Evolutionary conservation across 2,797 vertebrate genomes (phyloP).

Genomic region (Anas georgica): DNA sequence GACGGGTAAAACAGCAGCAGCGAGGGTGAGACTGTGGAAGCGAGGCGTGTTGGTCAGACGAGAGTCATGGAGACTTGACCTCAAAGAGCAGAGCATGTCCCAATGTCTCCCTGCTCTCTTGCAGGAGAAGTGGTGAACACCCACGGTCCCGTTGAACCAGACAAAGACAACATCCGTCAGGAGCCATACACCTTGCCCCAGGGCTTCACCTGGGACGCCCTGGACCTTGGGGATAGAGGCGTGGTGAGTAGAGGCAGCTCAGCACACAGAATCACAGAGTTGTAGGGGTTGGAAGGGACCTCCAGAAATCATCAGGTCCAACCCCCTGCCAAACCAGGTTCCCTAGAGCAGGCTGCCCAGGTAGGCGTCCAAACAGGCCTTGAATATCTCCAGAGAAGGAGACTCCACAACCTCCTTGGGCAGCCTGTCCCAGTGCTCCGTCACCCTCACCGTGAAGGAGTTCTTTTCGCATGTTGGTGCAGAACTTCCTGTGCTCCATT

Average conservation of each 20-base stretch:
- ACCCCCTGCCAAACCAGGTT: no score
- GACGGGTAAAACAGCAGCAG: background rate
- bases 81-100: background rate
- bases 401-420: no score
- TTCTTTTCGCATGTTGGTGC: no score
- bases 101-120: background rate
- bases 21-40: background rate
- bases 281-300: no score
- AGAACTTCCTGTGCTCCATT: no score
- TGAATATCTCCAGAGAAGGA: no score
- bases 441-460: no score
- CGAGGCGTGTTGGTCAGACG: fast-evolving
- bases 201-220: constrained; percentile 95
- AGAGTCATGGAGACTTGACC: background rate
- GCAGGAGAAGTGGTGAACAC: constrained; percentile 95
- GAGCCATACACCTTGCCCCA: constrained; percentile 96
- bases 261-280: background rate
- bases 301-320: no score
- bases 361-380: no score
- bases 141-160: constrained; percentile 92
- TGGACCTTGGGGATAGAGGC: constrained; percentile 89
- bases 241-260: constrained; percentile 85
- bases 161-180: constrained; percentile 94
- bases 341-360: no score
- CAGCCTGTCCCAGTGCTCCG: no score